Evolutionary conservation across 2,113 vertebrate genomes (phyloP), one percentile per base, ranked within the genome.

Genomic region (Rhea americana): DNA sequence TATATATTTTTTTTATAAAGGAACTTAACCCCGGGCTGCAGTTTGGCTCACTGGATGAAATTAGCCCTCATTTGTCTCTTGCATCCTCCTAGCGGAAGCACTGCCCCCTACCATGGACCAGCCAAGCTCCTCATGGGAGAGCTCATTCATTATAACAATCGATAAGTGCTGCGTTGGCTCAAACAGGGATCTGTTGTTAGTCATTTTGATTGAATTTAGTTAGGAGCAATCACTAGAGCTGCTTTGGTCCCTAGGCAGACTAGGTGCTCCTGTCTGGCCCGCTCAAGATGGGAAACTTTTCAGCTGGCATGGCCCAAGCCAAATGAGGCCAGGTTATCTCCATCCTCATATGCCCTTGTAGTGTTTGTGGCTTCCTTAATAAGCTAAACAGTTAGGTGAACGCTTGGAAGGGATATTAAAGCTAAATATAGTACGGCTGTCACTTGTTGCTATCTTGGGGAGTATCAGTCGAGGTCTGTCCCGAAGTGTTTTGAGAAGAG

Each of bases 301-400:
- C 0, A 0, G 25, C n/a, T 59, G 53, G 19, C 19, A 47, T 47
- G 28, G 55, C 30, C 0, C 0, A 35, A 71, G 48, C 67, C 55
- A 45, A 66, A 18, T 8, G 7, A 67, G 77, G 59, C 22, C 59
- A n/a, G 43, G n/a, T 53, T 53, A 39, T 37, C 87, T 83, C 68
- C 55, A 37, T 65, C 66, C 63, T 76, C 26, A 1, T 4, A 1
- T 71, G 61, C n/a, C 61, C 43, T 63, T 26, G 5, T 3, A 7
- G 65, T 25, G 22, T 2, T 17, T 8, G 9, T n/a, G 62, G 67
- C 37, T 67, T 37, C 17, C n/a, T 28, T 58, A 58, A 20, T 0
- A 58, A 50, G 86, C 30, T 15, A n/a, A 32, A 73, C 65, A 35
- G 63, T 61, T 0, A 2, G 30, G 8, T 59, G 72, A 37, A 39